phyloP scores from a whole-genome alignment of 1,140 invertebrate genomes.

The Zaprionus ghesquierei region DNA sequence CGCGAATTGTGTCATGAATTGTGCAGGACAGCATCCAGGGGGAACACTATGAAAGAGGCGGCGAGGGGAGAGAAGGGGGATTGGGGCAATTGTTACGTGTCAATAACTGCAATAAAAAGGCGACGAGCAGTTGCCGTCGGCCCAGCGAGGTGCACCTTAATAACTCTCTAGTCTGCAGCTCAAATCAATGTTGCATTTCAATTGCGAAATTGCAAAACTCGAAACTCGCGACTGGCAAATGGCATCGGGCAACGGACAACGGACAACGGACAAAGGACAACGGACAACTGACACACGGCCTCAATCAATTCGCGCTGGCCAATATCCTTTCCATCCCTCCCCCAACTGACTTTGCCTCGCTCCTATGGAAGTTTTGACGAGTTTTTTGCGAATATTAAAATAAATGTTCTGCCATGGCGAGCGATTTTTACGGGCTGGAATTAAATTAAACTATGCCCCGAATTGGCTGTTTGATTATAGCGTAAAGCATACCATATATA shows the following conservation, averaged over 20 bases:
- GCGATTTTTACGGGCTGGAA: conserved; percentile 41
- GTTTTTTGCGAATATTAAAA: conserved; percentile 66
- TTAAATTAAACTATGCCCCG: conserved; percentile 70
- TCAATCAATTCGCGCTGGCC: conserved; percentile 22
- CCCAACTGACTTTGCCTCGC: not conserved
- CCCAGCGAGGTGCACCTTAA: conserved; percentile 57
- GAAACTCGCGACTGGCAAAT: conserved; percentile 36
- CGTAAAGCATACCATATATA: not conserved
- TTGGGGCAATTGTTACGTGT: conserved; percentile 74
- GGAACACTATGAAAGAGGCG: not conserved
- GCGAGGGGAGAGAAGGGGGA: not conserved
- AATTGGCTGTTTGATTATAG: conserved; percentile 53
- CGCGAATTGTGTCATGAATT: conserved; percentile 49
- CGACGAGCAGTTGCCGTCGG: conserved; percentile 10
- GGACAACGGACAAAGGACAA: conserved; percentile 46
- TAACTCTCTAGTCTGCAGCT: conserved; percentile 60
- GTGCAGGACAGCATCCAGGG: not conserved
- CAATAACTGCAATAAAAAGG: conserved; percentile 76
- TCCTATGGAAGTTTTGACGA: conserved; percentile 6
- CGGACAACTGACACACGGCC: conserved; percentile 41
- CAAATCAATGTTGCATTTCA: conserved; percentile 81
- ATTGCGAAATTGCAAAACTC: conserved; percentile 63
- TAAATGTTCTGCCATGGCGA: conserved; percentile 55
- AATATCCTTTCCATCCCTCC: not conserved
- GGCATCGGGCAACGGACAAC: conserved; percentile 43